Percentiles rank a stretch among this genome's conserved stretches.
Evolutionary conservation across 2,113 vertebrate genomes (phyloP).

Genomic region (Apodemus sylvaticus): DNA sequence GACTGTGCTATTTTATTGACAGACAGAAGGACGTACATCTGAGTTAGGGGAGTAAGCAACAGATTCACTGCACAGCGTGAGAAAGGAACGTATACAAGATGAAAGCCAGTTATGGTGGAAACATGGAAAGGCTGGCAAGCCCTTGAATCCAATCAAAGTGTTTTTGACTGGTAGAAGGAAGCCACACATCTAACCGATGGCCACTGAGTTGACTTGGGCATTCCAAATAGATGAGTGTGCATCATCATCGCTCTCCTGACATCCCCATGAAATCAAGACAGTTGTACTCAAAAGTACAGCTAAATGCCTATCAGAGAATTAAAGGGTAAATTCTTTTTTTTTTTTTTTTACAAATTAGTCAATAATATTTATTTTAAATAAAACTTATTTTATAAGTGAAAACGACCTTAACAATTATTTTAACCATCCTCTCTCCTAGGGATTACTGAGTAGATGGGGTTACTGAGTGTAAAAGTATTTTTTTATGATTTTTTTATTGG

Average conservation of each 20-base stretch:
- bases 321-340: background rate
- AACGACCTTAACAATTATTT: slow-evolving; percentile 11
- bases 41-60: background rate
- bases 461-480: slow-evolving; percentile 13
- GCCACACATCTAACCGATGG: background rate
- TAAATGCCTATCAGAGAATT: background rate
- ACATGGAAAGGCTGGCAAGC: background rate
- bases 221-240: too few relatives aligned
- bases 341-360: slow-evolving; percentile 41
- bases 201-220: background rate
- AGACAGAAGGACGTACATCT: background rate
- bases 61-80: background rate
- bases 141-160: background rate
- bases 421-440: background rate
- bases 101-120: background rate
- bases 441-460: slow-evolving; percentile 17
- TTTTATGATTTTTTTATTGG: too few relatives aligned
- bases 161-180: background rate
- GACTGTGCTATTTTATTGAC: background rate
- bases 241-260: background rate
- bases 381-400: background rate
- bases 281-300: background rate
- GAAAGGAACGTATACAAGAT: background rate
- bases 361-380: slow-evolving; percentile 1
- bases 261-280: background rate